Evolutionary conservation across 2,113 vertebrate genomes (phyloP), one percentile per base, ranked within the genome.

Genomic region (Tragelaphus scriptus): DNA sequence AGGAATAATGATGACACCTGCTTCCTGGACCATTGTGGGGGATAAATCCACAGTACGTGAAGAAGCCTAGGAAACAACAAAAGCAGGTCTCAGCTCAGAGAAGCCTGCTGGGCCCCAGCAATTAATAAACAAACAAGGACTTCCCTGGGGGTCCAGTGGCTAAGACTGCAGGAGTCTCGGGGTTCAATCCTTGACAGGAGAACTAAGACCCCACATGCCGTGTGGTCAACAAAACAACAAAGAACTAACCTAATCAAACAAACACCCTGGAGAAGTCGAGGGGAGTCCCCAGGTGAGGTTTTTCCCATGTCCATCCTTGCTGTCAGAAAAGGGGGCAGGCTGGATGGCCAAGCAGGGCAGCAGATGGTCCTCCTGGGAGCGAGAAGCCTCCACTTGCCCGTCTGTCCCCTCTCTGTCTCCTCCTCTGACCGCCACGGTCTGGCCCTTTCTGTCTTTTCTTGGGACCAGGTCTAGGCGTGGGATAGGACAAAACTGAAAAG

Each of bases 221-320:
- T 23, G 19, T 19, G 36, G 19, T 36, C 56, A 28, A 26, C 13
- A 79, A 47, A 79, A 15, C 40, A 79, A 28, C 23, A 47, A 47
- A 47, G n/a, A 40, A 40, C 68, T 23, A 40, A 40, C n/a, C 10
- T 19, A 6, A 13, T 71, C 40, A 79, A 30, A 56, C 58, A 88
- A 0, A 21, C 2, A 14, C 19, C 28, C 17, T 56, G 9, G 19
- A 32, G 92, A 56, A 53, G 36, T 13, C 0, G 0, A 11, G 5
- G 32, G 59, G 36, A 26, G 40, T 2, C 0, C 32, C 51, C 19
- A n/a, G 53, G 40, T 40, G 21, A 59, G n/a, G 13, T 9, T 36
- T 30, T 56, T 23, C 79, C 26, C 17, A 0, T 0, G 1, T 49
- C 61, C 2, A 0, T 26, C 7, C 51, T 90, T 32, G 23, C 56